These are phyloP conservation scores for Digitonthophagus gazella DNA, from an alignment of 2,888 invertebrate genomes.

Conservation along the genomic window DNA sequence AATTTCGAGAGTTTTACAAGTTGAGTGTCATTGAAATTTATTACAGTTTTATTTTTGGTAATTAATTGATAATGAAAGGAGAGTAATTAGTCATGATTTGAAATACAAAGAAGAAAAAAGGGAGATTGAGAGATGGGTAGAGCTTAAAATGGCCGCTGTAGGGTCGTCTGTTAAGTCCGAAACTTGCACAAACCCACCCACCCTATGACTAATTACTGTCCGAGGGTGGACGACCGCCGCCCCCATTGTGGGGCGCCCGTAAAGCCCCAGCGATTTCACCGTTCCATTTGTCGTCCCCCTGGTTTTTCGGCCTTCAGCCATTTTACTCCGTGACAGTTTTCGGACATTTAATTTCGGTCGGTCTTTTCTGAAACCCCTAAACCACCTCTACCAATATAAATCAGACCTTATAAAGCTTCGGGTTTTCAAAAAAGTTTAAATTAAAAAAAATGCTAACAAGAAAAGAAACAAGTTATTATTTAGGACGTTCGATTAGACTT, in stretches of 20 bases:
- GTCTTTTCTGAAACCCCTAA: not conserved
- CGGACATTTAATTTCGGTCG: conserved; percentile 5
- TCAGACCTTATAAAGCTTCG: not conserved
- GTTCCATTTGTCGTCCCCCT: conserved; percentile 16
- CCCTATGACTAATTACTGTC: conserved; percentile 51
- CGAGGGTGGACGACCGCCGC: conserved; percentile 41
- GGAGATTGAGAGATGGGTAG: conserved; percentile 10
- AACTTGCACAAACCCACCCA: conserved; percentile 36
- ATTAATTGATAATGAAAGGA: too few relatives aligned
- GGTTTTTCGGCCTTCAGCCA: conserved; percentile 19
- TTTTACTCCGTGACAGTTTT: conserved; percentile 22
- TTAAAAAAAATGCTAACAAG: not conserved
- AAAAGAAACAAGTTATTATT: too few relatives aligned
- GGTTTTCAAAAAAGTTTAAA: not conserved
- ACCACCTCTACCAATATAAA: conserved; percentile 10
- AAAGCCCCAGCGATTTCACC: conserved; percentile 15
- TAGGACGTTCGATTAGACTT: too few relatives aligned
- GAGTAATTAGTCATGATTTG: too few relatives aligned
- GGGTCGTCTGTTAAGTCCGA: not conserved
- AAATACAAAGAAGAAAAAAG: too few relatives aligned
- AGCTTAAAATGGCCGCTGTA: conserved; percentile 42
- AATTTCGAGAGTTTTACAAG: not conserved
- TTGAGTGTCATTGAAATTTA: not conserved
- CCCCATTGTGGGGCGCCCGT: conserved; percentile 12
- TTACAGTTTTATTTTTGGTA: too few relatives aligned